Percentiles rank a stretch among this genome's conserved stretches.
phyloP scores from a whole-genome alignment of 2,888 invertebrate genomes.

The Chaitophorus viminalis region DNA sequence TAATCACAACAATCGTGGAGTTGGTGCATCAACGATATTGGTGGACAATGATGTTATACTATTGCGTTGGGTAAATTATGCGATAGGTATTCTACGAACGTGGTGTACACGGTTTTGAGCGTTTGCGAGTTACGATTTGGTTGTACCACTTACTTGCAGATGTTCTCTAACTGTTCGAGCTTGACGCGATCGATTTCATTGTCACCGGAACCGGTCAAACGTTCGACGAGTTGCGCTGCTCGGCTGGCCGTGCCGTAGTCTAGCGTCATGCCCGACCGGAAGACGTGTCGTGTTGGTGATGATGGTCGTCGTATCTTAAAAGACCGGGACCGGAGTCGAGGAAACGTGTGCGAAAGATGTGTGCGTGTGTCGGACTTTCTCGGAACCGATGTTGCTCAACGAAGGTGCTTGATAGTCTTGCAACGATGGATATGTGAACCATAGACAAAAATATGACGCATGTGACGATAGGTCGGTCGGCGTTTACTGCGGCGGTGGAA shows the following conservation, averaged over 20 bases:
- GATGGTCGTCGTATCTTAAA: too few relatives aligned
- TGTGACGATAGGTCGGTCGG: neutral
- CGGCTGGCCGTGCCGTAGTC: slow-evolving; percentile 50
- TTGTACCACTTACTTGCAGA: slow-evolving; percentile 57
- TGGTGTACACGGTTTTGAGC: slow-evolving; percentile 1
- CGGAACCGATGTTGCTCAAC: neutral
- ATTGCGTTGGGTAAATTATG: too few relatives aligned
- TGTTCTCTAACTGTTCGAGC: slow-evolving; percentile 31
- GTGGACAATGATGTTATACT: neutral
- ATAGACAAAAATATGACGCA: too few relatives aligned
- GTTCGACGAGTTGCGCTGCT: slow-evolving; percentile 48
- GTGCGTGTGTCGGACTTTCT: too few relatives aligned
- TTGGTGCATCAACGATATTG: neutral
- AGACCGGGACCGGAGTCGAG: too few relatives aligned
- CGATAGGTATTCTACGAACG: neutral
- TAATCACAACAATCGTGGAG: neutral
- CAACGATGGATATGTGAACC: neutral
- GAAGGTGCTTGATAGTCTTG: neutral
- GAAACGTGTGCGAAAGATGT: too few relatives aligned
- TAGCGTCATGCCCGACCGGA: slow-evolving; percentile 32
- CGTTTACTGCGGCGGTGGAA: neutral
- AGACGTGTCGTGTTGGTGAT: too few relatives aligned
- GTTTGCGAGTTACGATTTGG: slow-evolving; percentile 15
- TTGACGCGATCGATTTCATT: slow-evolving; percentile 3
- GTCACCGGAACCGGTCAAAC: slow-evolving; percentile 44